Evolutionary conservation across 2,888 invertebrate species (phyloP).

Genomic region (Graphium colonna): DNA sequence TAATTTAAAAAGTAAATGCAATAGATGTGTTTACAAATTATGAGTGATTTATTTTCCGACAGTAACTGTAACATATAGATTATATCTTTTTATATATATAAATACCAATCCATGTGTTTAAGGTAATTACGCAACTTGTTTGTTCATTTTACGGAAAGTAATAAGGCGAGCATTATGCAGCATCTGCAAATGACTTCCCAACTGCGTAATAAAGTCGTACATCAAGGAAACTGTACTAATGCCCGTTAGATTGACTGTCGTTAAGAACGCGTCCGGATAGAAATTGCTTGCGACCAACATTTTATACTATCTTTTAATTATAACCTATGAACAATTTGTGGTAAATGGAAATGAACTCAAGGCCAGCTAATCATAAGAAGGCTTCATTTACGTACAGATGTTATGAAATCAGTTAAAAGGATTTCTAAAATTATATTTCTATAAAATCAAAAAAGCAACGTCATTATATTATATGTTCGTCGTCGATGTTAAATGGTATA

Average conservation of each 20-base stretch:
- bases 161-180: not conserved
- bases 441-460: too few species aligned
- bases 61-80: too few species aligned
- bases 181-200: slow-evolving; percentile 10
- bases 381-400: not conserved
- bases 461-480: too few species aligned
- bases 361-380: not conserved
- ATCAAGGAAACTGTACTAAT: slow-evolving; percentile 14
- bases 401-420: not conserved
- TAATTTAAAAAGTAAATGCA: too few species aligned
- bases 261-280: slow-evolving; percentile 8
- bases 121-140: too few species aligned
- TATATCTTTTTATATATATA: too few species aligned
- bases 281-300: slow-evolving; percentile 2
- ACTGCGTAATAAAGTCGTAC: slow-evolving; percentile 4
- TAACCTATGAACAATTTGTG: slow-evolving; percentile 1
- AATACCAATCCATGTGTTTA: too few species aligned
- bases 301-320: not conserved
- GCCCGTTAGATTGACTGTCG: slow-evolving; percentile 11
- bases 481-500: not conserved
- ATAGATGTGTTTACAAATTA: too few species aligned
- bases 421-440: too few species aligned
- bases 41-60: too few species aligned
- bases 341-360: not conserved
- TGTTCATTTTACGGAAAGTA: slow-evolving; percentile 7